A percentile compares a stretch with the other conserved stretches of the same genome.
phyloP scores from a whole-genome alignment of 2,888 invertebrate species.

The Aleiodes alternator region DNA sequence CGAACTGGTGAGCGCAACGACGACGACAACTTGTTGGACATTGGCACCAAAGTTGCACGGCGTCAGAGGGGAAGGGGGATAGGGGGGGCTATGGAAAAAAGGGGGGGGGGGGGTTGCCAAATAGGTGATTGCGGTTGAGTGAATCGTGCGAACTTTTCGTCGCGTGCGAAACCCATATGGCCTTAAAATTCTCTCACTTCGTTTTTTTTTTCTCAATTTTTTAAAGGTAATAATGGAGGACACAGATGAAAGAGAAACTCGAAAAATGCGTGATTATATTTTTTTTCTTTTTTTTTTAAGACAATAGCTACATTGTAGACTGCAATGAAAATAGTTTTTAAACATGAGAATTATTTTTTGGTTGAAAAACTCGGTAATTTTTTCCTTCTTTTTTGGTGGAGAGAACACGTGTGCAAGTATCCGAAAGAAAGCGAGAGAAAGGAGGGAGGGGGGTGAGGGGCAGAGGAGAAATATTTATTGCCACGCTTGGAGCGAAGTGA shows the following conservation, averaged over 20 bases:
- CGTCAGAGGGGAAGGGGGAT: constrained; percentile 4
- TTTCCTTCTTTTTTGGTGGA: background rate
- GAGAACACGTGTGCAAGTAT: constrained; percentile 37
- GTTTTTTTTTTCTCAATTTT: background rate
- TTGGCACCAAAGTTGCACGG: constrained; percentile 49
- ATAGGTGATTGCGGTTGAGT: constrained; percentile 38
- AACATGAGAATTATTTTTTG: constrained; percentile 7
- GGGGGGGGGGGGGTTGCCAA: background rate
- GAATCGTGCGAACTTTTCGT: constrained; percentile 43
- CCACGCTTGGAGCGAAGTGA: constrained; percentile 52
- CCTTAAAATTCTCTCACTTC: constrained; percentile 20
- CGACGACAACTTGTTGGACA: constrained; percentile 62
- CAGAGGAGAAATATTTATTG: constrained; percentile 52
- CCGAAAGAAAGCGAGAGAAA: constrained; percentile 44
- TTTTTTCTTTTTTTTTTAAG: background rate
- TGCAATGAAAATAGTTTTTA: background rate
- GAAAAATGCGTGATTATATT: constrained; percentile 22
- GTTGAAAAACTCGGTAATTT: background rate
- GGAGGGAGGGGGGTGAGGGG: constrained; percentile 1
- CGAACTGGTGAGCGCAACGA: constrained; percentile 39
- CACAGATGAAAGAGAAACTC: background rate
- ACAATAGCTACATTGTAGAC: no score
- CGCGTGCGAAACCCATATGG: constrained; percentile 37
- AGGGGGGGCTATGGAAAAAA: background rate
- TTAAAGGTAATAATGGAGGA: background rate